Evolutionary conservation across 23 tunicate species (phyloP).

Genomic region (Trididemnum clinides): DNA sequence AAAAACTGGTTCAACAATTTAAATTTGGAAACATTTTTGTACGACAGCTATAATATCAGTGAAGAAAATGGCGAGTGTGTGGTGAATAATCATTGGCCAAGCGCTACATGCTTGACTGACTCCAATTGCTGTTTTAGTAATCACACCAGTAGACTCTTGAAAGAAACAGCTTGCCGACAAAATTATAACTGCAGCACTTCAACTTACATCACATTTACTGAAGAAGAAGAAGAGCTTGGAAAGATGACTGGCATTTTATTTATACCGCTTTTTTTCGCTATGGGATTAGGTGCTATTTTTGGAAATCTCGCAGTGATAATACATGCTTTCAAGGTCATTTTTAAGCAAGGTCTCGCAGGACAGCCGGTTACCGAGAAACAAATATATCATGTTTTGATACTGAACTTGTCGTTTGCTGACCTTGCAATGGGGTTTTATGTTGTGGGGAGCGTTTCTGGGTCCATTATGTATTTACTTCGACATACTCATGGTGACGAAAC

Average conservation of each 20-base stretch:
- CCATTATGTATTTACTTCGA: background rate
- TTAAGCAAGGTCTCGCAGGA: background rate
- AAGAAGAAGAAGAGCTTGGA: constrained; percentile 17
- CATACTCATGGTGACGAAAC: background rate
- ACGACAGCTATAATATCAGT: too few species aligned
- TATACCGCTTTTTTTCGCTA: background rate
- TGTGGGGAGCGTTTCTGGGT: background rate
- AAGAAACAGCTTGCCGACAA: background rate
- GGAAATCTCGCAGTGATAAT: constrained; percentile 24
- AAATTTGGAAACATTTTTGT: too few species aligned
- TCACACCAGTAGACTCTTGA: background rate
- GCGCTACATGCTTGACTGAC: background rate
- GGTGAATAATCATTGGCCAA: too few species aligned
- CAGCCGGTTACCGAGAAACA: background rate
- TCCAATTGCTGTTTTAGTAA: background rate
- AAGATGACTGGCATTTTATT: background rate
- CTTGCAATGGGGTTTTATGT: constrained; percentile 24
- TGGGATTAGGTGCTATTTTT: constrained; percentile 10
- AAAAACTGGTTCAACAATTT: too few species aligned
- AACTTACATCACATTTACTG: background rate
- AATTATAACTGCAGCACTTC: background rate
- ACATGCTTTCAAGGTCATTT: background rate
- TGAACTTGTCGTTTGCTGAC: constrained; percentile 13
- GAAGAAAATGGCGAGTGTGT: too few species aligned
- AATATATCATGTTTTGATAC: constrained; percentile 9